These are phyloP conservation scores for Pedicia rivosa DNA, from an alignment of 2,888 invertebrate species.

Conservation along the genomic window DNA sequence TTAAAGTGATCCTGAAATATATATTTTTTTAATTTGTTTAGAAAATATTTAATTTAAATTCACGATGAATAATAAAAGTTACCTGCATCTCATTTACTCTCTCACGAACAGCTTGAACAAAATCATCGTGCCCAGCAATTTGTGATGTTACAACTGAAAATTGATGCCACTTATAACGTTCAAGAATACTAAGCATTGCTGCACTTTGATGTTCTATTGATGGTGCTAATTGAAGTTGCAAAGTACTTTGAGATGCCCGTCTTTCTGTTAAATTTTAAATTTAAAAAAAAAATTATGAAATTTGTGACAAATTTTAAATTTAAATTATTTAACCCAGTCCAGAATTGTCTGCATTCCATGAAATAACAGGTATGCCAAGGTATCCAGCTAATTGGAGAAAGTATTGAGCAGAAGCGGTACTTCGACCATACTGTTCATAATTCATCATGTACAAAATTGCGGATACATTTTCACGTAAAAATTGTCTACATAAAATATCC, in stretches of 20 bases:
- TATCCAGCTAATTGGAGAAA: conserved; percentile 86
- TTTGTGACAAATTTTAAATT: background rate
- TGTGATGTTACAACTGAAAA: conserved; percentile 88
- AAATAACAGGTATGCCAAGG: conserved; percentile 88
- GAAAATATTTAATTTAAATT: background rate
- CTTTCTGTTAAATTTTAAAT: conserved; percentile 29
- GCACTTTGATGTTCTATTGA: conserved; percentile 93
- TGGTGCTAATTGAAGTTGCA: conserved; percentile 88
- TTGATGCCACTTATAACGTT: conserved; percentile 92
- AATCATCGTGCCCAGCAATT: conserved; percentile 89
- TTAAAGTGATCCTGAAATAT: conserved; percentile 39
- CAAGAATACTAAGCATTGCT: conserved; percentile 88
- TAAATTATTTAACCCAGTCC: conserved; percentile 40
- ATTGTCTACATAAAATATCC: conserved; percentile 75
- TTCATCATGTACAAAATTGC: conserved; percentile 91
- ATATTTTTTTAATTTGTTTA: background rate
- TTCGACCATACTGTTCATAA: conserved; percentile 83
- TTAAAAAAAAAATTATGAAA: background rate
- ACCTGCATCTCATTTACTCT: conserved; percentile 71
- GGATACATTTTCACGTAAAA: conserved; percentile 75
- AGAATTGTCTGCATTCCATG: conserved; percentile 96
- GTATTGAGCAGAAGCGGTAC: conserved; percentile 87
- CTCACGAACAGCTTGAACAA: conserved; percentile 84
- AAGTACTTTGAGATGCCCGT: conserved; percentile 69
- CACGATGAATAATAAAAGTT: conserved; percentile 14